These are phyloP conservation scores for Zoanthus gigantus DNA, from an alignment of 92 coral and sea anemone genomes.

Conservation along the genomic window DNA sequence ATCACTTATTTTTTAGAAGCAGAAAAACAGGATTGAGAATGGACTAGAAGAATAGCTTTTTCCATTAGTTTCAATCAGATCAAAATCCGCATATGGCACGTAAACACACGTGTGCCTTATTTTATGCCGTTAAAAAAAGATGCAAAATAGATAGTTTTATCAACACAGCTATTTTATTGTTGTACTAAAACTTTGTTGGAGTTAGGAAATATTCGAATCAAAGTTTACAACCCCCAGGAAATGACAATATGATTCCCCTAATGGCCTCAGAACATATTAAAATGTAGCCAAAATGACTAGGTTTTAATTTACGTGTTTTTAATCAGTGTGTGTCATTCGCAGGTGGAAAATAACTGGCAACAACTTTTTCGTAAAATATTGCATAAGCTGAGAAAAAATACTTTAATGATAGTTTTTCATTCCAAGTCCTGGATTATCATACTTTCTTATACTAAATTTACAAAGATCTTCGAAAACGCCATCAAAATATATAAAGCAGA, in stretches of 20 bases:
- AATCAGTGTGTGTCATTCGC: slow-evolving; percentile 16
- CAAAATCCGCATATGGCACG: neutral
- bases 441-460: too few relatives aligned
- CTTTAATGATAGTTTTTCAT: too few relatives aligned
- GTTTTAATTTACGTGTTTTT: slow-evolving; percentile 30
- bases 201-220: slow-evolving; percentile 30
- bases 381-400: too few relatives aligned
- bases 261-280: slow-evolving; percentile 33
- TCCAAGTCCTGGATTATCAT: too few relatives aligned
- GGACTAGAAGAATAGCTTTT: neutral
- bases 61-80: neutral
- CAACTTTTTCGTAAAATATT: too few relatives aligned
- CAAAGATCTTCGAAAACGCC: too few relatives aligned
- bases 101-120: neutral
- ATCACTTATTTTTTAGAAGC: neutral
- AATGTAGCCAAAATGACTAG: slow-evolving; percentile 30
- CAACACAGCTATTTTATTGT: neutral
- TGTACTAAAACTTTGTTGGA: slow-evolving; percentile 1
- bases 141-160: neutral
- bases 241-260: slow-evolving; percentile 31
- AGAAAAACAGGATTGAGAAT: neutral
- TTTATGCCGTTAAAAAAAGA: neutral
- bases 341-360: slow-evolving; percentile 15
- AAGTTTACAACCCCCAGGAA: slow-evolving; percentile 45
- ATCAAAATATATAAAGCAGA: too few relatives aligned